These are phyloP conservation scores for Macrosoma leucophasiata DNA, from an alignment of 2,888 invertebrate species.

Conservation along the genomic window DNA sequence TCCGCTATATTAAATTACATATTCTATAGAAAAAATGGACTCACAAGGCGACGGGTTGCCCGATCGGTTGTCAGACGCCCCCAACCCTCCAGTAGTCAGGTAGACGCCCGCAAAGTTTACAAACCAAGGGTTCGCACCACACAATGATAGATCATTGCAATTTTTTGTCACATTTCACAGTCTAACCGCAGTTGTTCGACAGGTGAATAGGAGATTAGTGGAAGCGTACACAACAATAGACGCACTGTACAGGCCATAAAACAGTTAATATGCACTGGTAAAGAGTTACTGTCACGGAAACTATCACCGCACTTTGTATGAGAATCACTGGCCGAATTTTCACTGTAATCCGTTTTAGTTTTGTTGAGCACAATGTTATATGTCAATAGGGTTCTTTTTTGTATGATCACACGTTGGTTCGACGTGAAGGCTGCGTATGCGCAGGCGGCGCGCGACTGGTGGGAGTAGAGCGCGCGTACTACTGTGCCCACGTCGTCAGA, in stretches of 20 bases:
- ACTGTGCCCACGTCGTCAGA: constrained; percentile 54
- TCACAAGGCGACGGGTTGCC: constrained; percentile 63
- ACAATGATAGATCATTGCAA: constrained; percentile 63
- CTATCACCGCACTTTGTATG: constrained; percentile 35
- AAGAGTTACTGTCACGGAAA: constrained; percentile 33
- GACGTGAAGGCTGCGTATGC: constrained; percentile 55
- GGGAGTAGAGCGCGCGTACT: constrained; percentile 69
- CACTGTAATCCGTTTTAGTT: constrained; percentile 62
- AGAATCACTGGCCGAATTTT: constrained; percentile 26
- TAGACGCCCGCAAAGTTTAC: constrained; percentile 70
- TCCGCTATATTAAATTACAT: constrained; percentile 71
- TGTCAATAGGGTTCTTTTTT: constrained; percentile 31
- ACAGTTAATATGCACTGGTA: constrained; percentile 57
- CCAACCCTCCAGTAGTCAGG: constrained; percentile 61
- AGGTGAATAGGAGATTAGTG: constrained; percentile 69
- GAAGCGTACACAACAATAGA: constrained; percentile 65
- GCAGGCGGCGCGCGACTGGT: constrained; percentile 60
- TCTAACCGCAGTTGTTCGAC: constrained; percentile 57
- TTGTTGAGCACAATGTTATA: constrained; percentile 27
- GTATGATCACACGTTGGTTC: constrained; percentile 32
- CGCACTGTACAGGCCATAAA: constrained; percentile 64
- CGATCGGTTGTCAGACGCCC: constrained; percentile 54
- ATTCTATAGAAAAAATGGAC: constrained; percentile 52
- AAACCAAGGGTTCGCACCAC: constrained; percentile 47
- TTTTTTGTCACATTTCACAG: constrained; percentile 75